phyloP scores from a whole-genome alignment of 2,113 vertebrate genomes.

The Poeciliopsis retropinna region DNA sequence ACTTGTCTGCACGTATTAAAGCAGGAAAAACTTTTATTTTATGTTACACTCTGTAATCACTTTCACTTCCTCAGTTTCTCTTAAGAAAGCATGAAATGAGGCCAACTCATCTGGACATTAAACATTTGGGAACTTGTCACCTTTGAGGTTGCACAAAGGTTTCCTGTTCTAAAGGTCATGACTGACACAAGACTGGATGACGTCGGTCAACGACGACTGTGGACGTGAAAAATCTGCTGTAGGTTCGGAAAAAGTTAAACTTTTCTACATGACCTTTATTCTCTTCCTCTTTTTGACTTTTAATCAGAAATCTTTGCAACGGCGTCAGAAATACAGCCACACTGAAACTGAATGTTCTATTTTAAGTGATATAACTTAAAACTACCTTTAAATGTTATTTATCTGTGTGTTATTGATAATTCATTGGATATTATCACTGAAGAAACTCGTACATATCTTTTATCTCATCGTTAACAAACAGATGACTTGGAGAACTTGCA shows the following conservation, averaged over 20 bases:
- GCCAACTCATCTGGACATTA: neutral
- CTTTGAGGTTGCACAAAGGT: neutral
- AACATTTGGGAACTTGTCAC: slow-evolving; percentile 6
- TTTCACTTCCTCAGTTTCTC: slow-evolving; percentile 1
- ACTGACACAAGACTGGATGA: neutral
- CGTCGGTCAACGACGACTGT: neutral
- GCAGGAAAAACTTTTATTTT: neutral
- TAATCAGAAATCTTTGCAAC: neutral
- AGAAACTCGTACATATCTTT: neutral
- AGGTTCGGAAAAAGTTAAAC: no score
- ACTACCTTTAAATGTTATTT: neutral
- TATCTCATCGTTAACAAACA: no score
- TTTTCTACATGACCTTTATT: no score
- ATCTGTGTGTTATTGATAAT: neutral
- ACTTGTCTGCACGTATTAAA: neutral
- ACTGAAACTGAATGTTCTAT: neutral
- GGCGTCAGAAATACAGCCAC: neutral
- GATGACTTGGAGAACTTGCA: no score
- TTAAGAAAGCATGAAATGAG: neutral
- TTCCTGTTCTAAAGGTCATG: neutral
- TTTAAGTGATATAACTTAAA: neutral
- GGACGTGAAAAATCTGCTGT: neutral
- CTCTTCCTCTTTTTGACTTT: no score
- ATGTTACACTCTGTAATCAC: neutral
- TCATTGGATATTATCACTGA: neutral